Evolutionary conservation across 2,797 vertebrate species (phyloP).

Genomic region (Sebastiscus tertius): DNA sequence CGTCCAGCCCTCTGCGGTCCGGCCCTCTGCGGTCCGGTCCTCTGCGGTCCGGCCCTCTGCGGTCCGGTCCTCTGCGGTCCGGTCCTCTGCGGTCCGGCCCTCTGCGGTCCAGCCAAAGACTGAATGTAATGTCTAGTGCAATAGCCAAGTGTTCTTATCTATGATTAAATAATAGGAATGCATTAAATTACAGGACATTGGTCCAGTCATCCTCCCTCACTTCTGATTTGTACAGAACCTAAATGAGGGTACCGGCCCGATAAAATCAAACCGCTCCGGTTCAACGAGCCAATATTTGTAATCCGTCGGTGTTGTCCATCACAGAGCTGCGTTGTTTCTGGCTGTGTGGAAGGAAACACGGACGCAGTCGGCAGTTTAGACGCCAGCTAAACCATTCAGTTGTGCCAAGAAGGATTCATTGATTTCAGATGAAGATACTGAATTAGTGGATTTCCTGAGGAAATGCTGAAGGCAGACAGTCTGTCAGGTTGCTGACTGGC

Average conservation of each 20-base stretch:
- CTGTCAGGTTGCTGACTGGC: neutral
- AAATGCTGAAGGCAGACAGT: conserved; percentile 19
- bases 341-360: conserved; percentile 20
- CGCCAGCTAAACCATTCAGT: conserved; percentile 18
- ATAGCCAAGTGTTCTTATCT: neutral
- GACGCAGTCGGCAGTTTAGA: conserved; percentile 29
- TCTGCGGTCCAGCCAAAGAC: no score
- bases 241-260: neutral
- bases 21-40: no score
- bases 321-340: conserved; percentile 35
- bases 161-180: neutral
- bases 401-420: conserved; percentile 43
- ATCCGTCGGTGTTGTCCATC: conserved; percentile 33
- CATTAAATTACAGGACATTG: conserved; percentile 3
- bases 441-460: conserved; percentile 24
- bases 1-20: no score
- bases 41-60: no score
- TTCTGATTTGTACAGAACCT: conserved; percentile 1
- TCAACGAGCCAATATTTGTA: conserved; percentile 25
- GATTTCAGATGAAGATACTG: conserved; percentile 31
- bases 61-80: no score
- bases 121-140: no score
- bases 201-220: neutral
- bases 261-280: conserved; percentile 10
- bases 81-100: no score